These are phyloP conservation scores for Lepidochitona cinerea DNA, from an alignment of 2,888 invertebrate genomes.

Conservation along the genomic window DNA sequence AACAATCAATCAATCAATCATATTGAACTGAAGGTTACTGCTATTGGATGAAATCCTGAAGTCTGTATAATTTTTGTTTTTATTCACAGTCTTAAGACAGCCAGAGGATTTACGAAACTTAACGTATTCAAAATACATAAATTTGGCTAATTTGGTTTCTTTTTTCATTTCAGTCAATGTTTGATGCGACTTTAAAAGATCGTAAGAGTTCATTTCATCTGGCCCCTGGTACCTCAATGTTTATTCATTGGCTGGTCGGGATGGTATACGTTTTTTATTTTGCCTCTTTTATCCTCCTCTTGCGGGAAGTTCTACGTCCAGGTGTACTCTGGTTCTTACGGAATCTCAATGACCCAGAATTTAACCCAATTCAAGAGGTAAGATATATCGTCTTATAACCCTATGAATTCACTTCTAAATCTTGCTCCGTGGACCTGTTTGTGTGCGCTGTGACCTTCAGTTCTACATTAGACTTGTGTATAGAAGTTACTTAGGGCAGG, in stretches of 20 bases:
- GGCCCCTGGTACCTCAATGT: conserved; percentile 96
- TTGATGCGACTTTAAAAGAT: conserved; percentile 71
- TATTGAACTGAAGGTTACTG: too few relatives aligned
- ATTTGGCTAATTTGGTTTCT: too few relatives aligned
- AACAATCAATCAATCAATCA: too few relatives aligned
- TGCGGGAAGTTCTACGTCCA: conserved; percentile 94
- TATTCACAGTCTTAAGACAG: too few relatives aligned
- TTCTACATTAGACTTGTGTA: too few relatives aligned
- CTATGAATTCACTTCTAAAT: not conserved
- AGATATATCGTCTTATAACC: not conserved
- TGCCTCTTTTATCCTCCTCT: conserved; percentile 88
- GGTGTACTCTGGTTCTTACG: conserved; percentile 98
- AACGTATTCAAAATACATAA: too few relatives aligned
- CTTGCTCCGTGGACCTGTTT: not conserved
- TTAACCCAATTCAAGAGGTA: conserved; percentile 95
- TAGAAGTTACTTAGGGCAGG: too few relatives aligned
- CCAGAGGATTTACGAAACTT: too few relatives aligned
- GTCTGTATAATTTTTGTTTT: too few relatives aligned
- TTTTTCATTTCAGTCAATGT: conserved; percentile 63
- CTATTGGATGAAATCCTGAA: too few relatives aligned
- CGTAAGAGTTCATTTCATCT: conserved; percentile 89
- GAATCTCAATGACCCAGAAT: conserved; percentile 98
- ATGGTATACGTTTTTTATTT: conserved; percentile 99
- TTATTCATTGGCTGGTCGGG: conserved; percentile 98
- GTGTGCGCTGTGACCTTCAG: too few relatives aligned